Percentiles rank a stretch among this genome's conserved stretches.
Evolutionary conservation across 2,888 invertebrate species (phyloP).

Genomic region (Euclidia mi): DNA sequence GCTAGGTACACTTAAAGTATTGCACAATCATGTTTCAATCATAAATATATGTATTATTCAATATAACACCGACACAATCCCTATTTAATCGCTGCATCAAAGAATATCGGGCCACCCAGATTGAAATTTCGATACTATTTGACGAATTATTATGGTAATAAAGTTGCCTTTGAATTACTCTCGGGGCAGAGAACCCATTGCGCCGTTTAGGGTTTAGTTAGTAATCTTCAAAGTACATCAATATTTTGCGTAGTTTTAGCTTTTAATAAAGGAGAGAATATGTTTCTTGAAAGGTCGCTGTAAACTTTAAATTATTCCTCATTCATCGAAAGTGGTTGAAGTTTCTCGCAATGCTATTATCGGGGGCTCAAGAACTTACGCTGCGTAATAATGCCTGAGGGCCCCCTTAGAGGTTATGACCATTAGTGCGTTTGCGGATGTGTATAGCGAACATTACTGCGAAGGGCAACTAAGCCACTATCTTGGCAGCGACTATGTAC

Average conservation of each 20-base stretch:
- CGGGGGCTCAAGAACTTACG: conserved; percentile 63
- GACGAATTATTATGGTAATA: conserved; percentile 28
- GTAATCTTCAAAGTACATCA: conserved; percentile 3
- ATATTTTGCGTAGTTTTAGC: conserved; percentile 3
- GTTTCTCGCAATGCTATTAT: conserved; percentile 64
- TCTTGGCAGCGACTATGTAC: no score
- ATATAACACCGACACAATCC: conserved; percentile 5
- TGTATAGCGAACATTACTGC: no score
- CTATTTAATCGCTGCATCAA: conserved; percentile 13
- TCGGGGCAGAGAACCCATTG: conserved; percentile 1
- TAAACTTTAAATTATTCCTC: conserved; percentile 61
- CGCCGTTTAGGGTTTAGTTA: conserved; percentile 4
- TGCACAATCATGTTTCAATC: no score
- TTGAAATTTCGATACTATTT: conserved; percentile 31
- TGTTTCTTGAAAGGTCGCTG: conserved; percentile 24
- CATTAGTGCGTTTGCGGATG: no score
- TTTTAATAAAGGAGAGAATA: conserved; percentile 9
- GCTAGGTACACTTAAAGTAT: no score
- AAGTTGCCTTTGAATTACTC: conserved; percentile 26
- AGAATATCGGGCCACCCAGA: conserved; percentile 22
- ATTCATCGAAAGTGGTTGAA: conserved; percentile 66
- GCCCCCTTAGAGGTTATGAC: conserved; percentile 66
- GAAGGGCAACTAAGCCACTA: no score
- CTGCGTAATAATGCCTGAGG: conserved; percentile 67
- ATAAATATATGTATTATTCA: conserved; percentile 6